Conservation (phyloP, 2,888 invertebrate species). For the Cylindroiulus punctatus region DNA sequence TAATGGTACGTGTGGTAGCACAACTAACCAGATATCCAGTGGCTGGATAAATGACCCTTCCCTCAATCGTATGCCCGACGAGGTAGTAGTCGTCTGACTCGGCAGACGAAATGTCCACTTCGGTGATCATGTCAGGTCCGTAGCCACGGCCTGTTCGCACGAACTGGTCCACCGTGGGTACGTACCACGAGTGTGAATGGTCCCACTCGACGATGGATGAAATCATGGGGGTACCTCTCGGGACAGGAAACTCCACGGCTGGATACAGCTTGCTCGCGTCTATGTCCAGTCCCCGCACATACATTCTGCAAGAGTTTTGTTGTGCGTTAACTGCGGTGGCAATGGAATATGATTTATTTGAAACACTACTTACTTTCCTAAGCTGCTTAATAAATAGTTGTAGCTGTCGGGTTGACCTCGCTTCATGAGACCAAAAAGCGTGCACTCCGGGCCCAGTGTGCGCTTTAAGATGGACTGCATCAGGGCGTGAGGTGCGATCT, state of each 20-base stretch:
- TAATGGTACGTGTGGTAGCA: too few species aligned
- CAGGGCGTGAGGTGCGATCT: conserved; percentile 94
- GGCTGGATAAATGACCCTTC: conserved; percentile 88
- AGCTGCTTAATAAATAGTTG: conserved; percentile 77
- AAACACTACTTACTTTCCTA: conserved; percentile 83
- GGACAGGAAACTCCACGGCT: conserved; percentile 83
- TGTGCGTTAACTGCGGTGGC: too few species aligned
- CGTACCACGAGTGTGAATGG: conserved; percentile 87
- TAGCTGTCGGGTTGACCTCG: conserved; percentile 80
- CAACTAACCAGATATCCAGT: conserved; percentile 82
- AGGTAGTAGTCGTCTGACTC: conserved; percentile 70
- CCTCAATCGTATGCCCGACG: conserved; percentile 82
- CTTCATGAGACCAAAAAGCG: conserved; percentile 87
- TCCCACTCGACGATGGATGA: conserved; percentile 91
- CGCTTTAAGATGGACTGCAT: conserved; percentile 93
- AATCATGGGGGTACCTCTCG: conserved; percentile 90
- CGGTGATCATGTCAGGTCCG: conserved; percentile 78
- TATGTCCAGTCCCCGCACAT: conserved; percentile 82
- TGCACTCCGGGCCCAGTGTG: conserved; percentile 77
- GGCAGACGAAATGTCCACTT: conserved; percentile 71
- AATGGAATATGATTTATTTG: too few species aligned
- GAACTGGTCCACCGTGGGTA: conserved; percentile 74
- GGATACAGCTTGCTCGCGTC: conserved; percentile 79
- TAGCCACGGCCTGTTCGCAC: conserved; percentile 74
- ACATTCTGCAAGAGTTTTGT: conserved; percentile 72